Evolutionary conservation across 2,113 vertebrate genomes (phyloP), one percentile per base, ranked within the genome.

Genomic region (Merops nubicus): DNA sequence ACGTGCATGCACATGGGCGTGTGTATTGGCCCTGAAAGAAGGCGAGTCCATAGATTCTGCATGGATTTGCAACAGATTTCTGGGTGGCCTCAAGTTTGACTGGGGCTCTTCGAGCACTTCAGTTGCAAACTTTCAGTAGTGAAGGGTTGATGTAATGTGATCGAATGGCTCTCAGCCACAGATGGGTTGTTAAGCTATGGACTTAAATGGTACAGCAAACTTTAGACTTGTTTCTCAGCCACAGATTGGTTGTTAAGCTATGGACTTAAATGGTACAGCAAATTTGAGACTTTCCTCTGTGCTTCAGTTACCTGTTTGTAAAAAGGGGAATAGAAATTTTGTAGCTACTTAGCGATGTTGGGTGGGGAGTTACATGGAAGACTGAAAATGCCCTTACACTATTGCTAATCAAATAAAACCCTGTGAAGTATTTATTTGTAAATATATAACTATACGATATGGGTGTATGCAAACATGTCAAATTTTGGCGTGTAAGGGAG

Each of bases 1-100:
- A 12, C 7, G 4, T 60, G 62, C 4, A 3, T 21, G 16, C 9
- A 15, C 3, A 0, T 6, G 8, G 29, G 12, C 7, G 7, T 11
- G 16, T 40, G 16, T 31, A n/a, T n/a, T 31, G 22, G 11, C 9
- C 10, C 33, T 45, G 57, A 33, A 10, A 60, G 47, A 50, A 82
- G 6, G 12, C 20, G 4, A 36, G 29, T 29, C 26, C 8, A 25
- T 34, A 54, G 62, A 20, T 48, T 65, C 56, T 56, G 15, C 59
- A 74, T 13, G 20, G 34, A 42, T n/a, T 82, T 42, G 33, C 33
- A 48, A 12, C 3, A 25, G 16, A 34, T 42, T 12, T 40, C 18
- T 48, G 4, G 22, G 15, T 36, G 47, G 2, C 11, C 34, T 84
- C 1, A 56, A 80, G 4, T 4, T 47, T 64, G 25, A 5, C 33